A percentile compares a stretch with the other conserved stretches of the same genome.
These are phyloP conservation scores for Caenorhabditis auriculariae DNA, from an alignment of 2,888 invertebrate species.

Conservation along the genomic window DNA sequence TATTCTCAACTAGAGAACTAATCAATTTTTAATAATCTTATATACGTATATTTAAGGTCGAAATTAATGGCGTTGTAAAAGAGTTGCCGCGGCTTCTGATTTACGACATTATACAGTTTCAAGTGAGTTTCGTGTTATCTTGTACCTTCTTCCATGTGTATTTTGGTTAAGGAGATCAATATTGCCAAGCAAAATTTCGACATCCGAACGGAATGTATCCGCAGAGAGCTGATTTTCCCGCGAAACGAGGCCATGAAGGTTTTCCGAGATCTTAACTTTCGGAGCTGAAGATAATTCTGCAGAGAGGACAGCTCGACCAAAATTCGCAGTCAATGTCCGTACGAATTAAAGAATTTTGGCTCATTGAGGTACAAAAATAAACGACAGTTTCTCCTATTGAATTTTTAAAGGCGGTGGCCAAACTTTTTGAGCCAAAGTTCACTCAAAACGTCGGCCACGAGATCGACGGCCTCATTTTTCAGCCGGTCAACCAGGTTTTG, in stretches of 20 bases:
- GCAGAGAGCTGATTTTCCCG: conserved; percentile 69
- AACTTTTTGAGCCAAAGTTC: conserved; percentile 74
- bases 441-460: conserved; percentile 83
- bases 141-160: background rate
- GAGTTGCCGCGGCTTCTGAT: conserved; percentile 85
- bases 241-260: conserved; percentile 76
- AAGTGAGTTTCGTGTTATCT: conserved; percentile 65
- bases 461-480: conserved; percentile 96
- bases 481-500: conserved; percentile 80
- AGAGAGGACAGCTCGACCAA: conserved; percentile 18
- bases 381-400: too few species aligned
- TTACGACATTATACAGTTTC: conserved; percentile 87
- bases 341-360: conserved; percentile 76
- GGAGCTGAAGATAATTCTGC: background rate
- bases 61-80: conserved; percentile 72
- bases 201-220: conserved; percentile 77
- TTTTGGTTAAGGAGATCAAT: conserved; percentile 70
- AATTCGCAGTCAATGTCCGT: conserved; percentile 66
- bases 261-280: conserved; percentile 65
- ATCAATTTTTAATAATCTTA: background rate
- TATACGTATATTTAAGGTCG: conserved; percentile 68
- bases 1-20: too few species aligned
- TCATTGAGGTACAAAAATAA: too few species aligned
- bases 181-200: conserved; percentile 80
- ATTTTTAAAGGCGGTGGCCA: conserved; percentile 18